Percentiles rank a stretch among this genome's conserved stretches.
phyloP scores from a whole-genome alignment of 2,113 vertebrate species.

The Gymnarchus niloticus region DNA sequence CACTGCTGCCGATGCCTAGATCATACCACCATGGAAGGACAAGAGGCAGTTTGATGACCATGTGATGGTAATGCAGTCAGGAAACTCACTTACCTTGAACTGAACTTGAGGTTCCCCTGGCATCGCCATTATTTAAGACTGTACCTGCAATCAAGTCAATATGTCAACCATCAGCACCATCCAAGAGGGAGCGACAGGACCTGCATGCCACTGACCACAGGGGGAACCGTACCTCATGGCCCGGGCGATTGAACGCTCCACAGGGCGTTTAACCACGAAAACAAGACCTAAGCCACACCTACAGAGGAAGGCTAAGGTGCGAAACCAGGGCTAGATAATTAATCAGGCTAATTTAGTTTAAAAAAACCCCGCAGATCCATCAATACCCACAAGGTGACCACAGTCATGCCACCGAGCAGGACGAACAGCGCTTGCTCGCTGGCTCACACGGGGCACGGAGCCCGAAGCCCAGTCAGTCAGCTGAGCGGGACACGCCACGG shows the following conservation, averaged over 20 bases:
- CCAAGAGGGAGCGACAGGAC: not conserved
- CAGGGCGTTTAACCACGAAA: too few relatives aligned
- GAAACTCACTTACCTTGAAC: constrained; percentile 21
- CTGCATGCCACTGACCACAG: not conserved
- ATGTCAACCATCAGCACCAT: not conserved
- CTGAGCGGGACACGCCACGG: too few relatives aligned
- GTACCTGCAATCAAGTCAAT: not conserved
- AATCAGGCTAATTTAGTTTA: not conserved
- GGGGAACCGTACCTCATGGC: too few relatives aligned
- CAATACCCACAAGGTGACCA: not conserved
- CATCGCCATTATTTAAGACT: constrained; percentile 16
- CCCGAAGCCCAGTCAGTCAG: too few relatives aligned
- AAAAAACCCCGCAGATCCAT: not conserved
- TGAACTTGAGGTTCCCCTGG: constrained; percentile 22
- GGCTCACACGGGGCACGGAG: not conserved
- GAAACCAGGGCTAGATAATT: not conserved
- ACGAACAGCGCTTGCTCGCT: not conserved
- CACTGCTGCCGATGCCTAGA: not conserved
- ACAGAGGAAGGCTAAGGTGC: not conserved
- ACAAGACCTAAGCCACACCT: not conserved
- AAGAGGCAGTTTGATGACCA: not conserved
- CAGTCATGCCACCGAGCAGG: not conserved
- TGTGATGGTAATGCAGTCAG: not conserved
- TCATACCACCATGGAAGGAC: not conserved
- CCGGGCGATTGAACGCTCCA: too few relatives aligned